These are phyloP conservation scores for Smittia sp. DNA, from an alignment of 2,888 invertebrate species.

Conservation along the genomic window DNA sequence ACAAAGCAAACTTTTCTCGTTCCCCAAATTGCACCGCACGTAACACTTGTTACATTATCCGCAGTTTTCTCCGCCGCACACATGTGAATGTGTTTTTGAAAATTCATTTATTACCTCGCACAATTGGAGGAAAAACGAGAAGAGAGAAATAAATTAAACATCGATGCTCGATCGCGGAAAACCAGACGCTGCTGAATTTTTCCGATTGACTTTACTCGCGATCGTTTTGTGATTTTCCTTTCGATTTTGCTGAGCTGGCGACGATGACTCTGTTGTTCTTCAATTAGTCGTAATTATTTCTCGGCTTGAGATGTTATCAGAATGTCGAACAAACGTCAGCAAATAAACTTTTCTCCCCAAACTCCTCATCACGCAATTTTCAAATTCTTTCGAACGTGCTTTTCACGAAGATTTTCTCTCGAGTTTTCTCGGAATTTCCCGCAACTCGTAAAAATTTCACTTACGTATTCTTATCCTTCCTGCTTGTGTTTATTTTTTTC, in stretches of 20 bases:
- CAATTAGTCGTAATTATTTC: neutral
- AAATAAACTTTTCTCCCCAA: no score
- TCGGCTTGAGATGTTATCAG: no score
- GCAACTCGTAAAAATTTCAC: slow-evolving; percentile 1
- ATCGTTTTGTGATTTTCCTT: neutral
- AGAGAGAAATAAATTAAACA: slow-evolving; percentile 31
- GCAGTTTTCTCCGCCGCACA: neutral
- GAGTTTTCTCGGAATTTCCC: no score
- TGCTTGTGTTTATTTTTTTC: slow-evolving; percentile 2
- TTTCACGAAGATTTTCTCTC: no score
- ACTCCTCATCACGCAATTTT: no score
- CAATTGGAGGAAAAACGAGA: slow-evolving; percentile 22
- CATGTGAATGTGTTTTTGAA: neutral
- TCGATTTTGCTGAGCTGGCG: neutral
- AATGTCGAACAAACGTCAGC: no score
- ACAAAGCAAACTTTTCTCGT: neutral
- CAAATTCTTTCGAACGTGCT: no score
- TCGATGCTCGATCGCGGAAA: slow-evolving; percentile 28
- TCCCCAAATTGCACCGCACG: neutral
- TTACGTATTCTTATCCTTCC: neutral
- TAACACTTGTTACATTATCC: neutral
- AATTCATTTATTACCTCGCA: slow-evolving; percentile 14
- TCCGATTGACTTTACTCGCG: neutral
- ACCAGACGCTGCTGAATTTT: slow-evolving; percentile 34
- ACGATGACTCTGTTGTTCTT: neutral